Base-by-base conservation (phyloP, 2,888 invertebrate species). In the Dilophus febrilis region DNA sequence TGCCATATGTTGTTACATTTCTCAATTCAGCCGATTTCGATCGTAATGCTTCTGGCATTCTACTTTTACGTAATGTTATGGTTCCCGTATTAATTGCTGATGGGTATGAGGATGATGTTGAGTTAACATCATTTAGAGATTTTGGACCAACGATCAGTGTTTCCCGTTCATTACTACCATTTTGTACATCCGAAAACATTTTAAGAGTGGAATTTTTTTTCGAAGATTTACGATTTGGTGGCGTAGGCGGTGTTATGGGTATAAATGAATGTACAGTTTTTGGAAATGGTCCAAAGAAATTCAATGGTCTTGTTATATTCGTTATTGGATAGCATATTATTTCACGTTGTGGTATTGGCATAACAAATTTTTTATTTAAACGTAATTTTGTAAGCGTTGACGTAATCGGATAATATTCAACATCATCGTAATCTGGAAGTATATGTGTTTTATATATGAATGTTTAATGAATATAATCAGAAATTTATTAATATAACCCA, bases 361-460 rank as follows among this genome's bases (percentile, higher is more conserved):
- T 59, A 43, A 67, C 66, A 43, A 64, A 59, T 54, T 69, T 73
- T 65, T 77, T 79, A 58, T 79, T 79, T 38, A 82, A 73, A 57
- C 79, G 71, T 56, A 84, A 82, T 66, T 80, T 77, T 50, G 82
- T 84, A 55, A 83, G 64, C 48, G 80, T 83, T 37, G 82, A 75
- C 47, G 83, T 78, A 53, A 83, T 78, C 54, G 83, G 82, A 61
- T 80, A 77, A 61, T 82, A 84, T 67, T 84, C 82, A 57, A 83
- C 75, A 65, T 77, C 75, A 46, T 55, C 54, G 53, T 76, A 66
- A 68, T 80, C 81, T 80, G 78, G 65, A 73, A 67, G 72, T 64
- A 57, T 14, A 22, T n/a, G n/a, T n/a, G n/a, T n/a, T n/a, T n/a
- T n/a, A n/a, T 22, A 22, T 22, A 22, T 6, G 22, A 22, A 22